Evolutionary conservation across 2,888 invertebrate genomes (phyloP).

Genomic region (Alcis repandata): DNA sequence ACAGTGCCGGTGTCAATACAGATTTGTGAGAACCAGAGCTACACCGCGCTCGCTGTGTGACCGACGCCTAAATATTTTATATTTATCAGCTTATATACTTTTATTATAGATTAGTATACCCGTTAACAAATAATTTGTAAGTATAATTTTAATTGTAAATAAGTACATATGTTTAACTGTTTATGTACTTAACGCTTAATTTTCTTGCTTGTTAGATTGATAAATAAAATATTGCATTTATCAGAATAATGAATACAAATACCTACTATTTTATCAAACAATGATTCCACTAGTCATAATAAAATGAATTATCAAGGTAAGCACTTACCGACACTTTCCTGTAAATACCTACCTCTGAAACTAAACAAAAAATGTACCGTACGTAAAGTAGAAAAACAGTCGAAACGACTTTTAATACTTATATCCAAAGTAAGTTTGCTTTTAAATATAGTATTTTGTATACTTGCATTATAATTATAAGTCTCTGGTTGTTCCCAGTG

Average conservation of each 20-base stretch:
- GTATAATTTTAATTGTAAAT: background rate
- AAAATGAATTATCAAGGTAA: slow-evolving; percentile 7
- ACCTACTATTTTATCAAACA: background rate
- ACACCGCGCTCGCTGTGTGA: too few relatives aligned
- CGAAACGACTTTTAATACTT: background rate
- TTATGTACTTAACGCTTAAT: slow-evolving; percentile 5
- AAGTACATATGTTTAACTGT: background rate
- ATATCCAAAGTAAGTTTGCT: background rate
- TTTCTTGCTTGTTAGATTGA: background rate
- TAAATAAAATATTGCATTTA: slow-evolving; percentile 1
- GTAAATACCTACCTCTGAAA: slow-evolving; percentile 11
- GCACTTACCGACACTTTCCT: background rate
- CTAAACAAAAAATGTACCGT: background rate
- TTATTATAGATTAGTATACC: background rate
- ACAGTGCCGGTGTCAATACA: too few relatives aligned
- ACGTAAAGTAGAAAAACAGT: background rate
- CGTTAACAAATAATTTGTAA: background rate
- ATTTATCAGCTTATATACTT: background rate
- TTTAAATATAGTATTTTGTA: background rate
- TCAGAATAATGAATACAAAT: background rate
- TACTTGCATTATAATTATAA: background rate
- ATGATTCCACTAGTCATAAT: slow-evolving; percentile 28
- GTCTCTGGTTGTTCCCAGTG: slow-evolving; percentile 14
- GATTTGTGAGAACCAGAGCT: too few relatives aligned
- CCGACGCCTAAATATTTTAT: background rate